phyloP scores from a whole-genome alignment of 2,113 vertebrate genomes.

The Lichenostomus cassidix region DNA sequence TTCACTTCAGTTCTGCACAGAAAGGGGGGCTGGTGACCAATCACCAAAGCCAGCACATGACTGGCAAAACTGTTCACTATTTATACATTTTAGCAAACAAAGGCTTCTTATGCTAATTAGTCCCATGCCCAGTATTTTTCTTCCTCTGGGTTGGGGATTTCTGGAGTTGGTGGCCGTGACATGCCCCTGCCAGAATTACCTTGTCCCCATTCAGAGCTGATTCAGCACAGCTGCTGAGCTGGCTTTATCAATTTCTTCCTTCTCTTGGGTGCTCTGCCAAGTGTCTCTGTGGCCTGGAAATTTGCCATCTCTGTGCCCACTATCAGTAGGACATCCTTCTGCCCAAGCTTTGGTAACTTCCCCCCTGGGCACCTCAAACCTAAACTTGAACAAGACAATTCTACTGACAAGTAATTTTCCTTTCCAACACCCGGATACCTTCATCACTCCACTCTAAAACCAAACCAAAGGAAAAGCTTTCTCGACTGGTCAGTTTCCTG shows the following conservation, averaged over 20 bases:
- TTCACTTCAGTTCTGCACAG: not conserved
- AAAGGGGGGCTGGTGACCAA: not conserved
- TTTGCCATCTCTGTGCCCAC: not conserved
- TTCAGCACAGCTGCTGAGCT: not conserved
- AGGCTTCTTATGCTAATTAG: not conserved
- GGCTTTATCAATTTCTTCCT: not conserved
- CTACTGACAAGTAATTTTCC: not conserved
- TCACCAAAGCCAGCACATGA: not conserved
- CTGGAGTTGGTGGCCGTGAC: rapidly evolving
- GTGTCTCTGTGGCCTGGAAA: not conserved
- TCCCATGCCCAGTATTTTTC: not conserved
- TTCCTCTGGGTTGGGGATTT: not conserved
- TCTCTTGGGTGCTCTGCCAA: not conserved
- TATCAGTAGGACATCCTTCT: not conserved
- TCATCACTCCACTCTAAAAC: not conserved
- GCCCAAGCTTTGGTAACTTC: not conserved
- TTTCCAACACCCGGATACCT: not conserved
- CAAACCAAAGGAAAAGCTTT: not conserved
- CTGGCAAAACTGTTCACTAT: not conserved
- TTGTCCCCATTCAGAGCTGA: not conserved
- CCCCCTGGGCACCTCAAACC: not conserved
- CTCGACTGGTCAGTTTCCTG: not conserved
- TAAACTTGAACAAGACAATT: not conserved
- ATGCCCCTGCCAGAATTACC: not conserved
- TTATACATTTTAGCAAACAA: not conserved